Evolutionary conservation across 2,113 vertebrate species (phyloP), one percentile per base, ranked within the genome.

Genomic region (Clinocottus analis): DNA sequence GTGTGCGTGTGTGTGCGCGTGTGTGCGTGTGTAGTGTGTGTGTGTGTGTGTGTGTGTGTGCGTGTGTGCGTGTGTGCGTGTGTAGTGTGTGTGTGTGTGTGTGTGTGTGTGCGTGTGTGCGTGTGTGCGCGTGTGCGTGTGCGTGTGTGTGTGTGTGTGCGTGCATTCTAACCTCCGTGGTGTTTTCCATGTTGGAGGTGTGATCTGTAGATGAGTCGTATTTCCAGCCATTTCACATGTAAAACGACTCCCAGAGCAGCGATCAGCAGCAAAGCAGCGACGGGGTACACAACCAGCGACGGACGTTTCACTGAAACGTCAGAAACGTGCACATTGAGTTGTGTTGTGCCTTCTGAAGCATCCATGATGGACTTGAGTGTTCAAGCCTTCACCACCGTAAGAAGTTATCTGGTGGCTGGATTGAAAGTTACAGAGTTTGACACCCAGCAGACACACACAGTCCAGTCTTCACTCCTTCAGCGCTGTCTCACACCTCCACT

Each of bases 141-240:
- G 16, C 1, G 1, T 39, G 65, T 56, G 53, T 23, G 12, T 25
- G 8, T 3, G 17, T 71, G n/a, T 83, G 62, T 39, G 25, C 74
- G 0, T 33, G 58, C 3, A 43, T 61, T 80, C 95, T 96, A 86
- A 98, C 97, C 96, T 80, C 43, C 72, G 0, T 84, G 51, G 0
- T 70, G 88, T 84, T 94, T 90, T 1, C 83, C 90, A 79, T 78
- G 85, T 74, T 67, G 89, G 63, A 93, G 58, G 72, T 91, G 93
- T 80, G 92, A 95, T 85, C 93, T 91, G 88, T 91, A 97, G 21
- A 97, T 87, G 16, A 98, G 87, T 65, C 94, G 84, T 31, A 97
- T 80, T 90, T 98, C 97, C 66, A 96, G 87, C 96, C 96, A 95
- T 84, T 95, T 89, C 25, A 83, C 62, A 70, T 92, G 95, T 62